A percentile compares a stretch with the other conserved stretches of the same genome.
Conservation (phyloP, 2,888 invertebrate species). For the Drosophila mimetica region DNA sequence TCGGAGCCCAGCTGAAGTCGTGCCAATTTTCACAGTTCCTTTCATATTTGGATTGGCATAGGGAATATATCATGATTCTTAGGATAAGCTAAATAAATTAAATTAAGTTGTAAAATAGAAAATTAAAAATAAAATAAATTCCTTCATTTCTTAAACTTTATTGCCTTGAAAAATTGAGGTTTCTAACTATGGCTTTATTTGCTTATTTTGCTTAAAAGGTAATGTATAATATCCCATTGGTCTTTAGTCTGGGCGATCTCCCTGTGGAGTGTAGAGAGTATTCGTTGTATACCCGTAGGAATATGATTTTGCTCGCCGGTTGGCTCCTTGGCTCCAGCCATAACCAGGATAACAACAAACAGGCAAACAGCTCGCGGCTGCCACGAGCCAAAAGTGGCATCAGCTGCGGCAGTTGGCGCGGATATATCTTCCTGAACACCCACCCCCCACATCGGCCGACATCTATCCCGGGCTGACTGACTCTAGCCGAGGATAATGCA, state of each 20-base stretch:
- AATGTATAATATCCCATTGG: not conserved
- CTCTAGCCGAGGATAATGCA: slow-evolving; percentile 71
- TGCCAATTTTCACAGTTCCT: slow-evolving; percentile 67
- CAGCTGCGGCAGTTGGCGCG: slow-evolving; percentile 75
- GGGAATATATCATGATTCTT: not conserved
- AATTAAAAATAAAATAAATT: not conserved
- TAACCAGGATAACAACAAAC: slow-evolving; percentile 59
- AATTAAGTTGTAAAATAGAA: not conserved
- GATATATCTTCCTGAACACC: slow-evolving; percentile 58
- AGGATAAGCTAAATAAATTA: not conserved
- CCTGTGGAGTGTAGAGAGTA: slow-evolving; percentile 14
- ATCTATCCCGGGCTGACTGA: slow-evolving; percentile 53
- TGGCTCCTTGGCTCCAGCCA: slow-evolving; percentile 52
- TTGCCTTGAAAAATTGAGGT: too few relatives aligned
- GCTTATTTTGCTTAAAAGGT: too few relatives aligned
- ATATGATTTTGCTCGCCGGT: slow-evolving; percentile 40
- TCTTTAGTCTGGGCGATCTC: slow-evolving; percentile 21
- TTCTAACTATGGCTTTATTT: too few relatives aligned
- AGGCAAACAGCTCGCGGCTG: slow-evolving; percentile 65
- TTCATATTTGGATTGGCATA: slow-evolving; percentile 17
- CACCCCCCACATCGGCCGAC: not conserved
- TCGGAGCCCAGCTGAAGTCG: slow-evolving; percentile 48
- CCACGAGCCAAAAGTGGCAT: slow-evolving; percentile 73
- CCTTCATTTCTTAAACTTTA: too few relatives aligned
- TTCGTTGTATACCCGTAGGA: slow-evolving; percentile 16